Conservation (phyloP, 2,888 invertebrate species). For the Cheilosia grossa region DNA sequence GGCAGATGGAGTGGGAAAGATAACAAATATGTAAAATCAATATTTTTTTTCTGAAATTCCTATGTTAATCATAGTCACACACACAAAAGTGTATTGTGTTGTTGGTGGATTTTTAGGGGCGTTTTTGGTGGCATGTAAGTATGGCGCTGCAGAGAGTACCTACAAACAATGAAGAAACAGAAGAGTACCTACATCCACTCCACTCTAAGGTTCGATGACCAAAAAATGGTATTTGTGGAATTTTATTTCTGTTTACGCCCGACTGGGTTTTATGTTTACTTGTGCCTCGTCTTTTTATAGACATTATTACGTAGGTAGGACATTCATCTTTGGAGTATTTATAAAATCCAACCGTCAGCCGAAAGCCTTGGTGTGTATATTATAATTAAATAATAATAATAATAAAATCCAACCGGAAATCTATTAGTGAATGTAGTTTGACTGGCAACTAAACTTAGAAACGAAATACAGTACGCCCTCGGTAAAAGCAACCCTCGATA, state of each 20-base stretch:
- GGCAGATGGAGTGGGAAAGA: no score
- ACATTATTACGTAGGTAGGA: background rate
- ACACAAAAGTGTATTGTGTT: background rate
- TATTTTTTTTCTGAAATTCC: constrained; percentile 25
- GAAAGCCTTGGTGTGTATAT: no score
- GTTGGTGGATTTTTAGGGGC: background rate
- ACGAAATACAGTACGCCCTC: no score
- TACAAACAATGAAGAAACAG: constrained; percentile 19
- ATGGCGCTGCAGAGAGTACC: constrained; percentile 10
- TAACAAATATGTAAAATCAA: constrained; percentile 44
- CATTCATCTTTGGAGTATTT: background rate
- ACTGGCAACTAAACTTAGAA: constrained; percentile 18
- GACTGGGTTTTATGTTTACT: constrained; percentile 13
- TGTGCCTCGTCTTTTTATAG: constrained; percentile 8
- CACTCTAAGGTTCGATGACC: constrained; percentile 48
- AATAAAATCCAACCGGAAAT: constrained; percentile 42
- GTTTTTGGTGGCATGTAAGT: constrained; percentile 22
- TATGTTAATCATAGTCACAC: constrained; percentile 35
- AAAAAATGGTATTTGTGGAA: constrained; percentile 28
- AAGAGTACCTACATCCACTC: constrained; percentile 5
- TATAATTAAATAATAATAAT: no score
- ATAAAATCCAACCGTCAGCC: constrained; percentile 27
- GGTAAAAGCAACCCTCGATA: no score
- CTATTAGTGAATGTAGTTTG: constrained; percentile 34
- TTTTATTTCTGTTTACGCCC: constrained; percentile 15